phyloP scores from a whole-genome alignment of 1,140 invertebrate species.

The Aradophagus sp. region DNA sequence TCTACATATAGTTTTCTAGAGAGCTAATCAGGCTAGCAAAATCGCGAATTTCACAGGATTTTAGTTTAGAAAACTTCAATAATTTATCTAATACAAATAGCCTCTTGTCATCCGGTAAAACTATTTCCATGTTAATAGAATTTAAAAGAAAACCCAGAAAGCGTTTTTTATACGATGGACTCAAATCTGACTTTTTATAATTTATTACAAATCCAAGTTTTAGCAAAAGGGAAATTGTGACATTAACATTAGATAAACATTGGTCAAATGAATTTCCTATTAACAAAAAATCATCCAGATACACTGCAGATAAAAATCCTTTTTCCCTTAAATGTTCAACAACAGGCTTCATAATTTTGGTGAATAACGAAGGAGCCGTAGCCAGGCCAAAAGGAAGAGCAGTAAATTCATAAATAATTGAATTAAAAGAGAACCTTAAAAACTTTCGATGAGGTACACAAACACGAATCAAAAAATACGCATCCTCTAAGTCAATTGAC shows the following conservation, averaged over 20 bases:
- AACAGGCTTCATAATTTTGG: slow-evolving; percentile 18
- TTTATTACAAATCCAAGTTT: slow-evolving; percentile 49
- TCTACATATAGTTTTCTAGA: neutral
- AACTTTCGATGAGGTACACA: neutral
- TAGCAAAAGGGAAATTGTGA: slow-evolving; percentile 2
- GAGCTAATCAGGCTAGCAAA: slow-evolving; percentile 18
- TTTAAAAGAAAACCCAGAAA: slow-evolving; percentile 28
- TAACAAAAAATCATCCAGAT: slow-evolving; percentile 31
- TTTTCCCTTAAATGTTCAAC: slow-evolving; percentile 1
- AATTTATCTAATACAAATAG: slow-evolving; percentile 7
- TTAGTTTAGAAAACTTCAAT: neutral
- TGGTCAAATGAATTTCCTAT: slow-evolving; percentile 1
- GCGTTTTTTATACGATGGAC: slow-evolving; percentile 6
- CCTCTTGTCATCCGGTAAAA: slow-evolving; percentile 17
- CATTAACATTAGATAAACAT: slow-evolving; percentile 13
- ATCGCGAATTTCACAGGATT: slow-evolving; percentile 13
- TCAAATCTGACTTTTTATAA: slow-evolving; percentile 19
- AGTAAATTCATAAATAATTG: slow-evolving; percentile 2
- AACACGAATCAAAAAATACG: slow-evolving; percentile 12
- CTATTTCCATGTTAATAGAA: slow-evolving; percentile 10
- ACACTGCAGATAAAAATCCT: slow-evolving; percentile 12
- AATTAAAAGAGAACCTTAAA: slow-evolving; percentile 9
- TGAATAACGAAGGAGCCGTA: slow-evolving; percentile 8
- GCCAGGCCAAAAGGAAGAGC: slow-evolving; percentile 13
- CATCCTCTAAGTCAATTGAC: slow-evolving; percentile 14